These are phyloP conservation scores for Amblyjoppa fuscipennis DNA, from an alignment of 2,888 invertebrate genomes.

Conservation along the genomic window DNA sequence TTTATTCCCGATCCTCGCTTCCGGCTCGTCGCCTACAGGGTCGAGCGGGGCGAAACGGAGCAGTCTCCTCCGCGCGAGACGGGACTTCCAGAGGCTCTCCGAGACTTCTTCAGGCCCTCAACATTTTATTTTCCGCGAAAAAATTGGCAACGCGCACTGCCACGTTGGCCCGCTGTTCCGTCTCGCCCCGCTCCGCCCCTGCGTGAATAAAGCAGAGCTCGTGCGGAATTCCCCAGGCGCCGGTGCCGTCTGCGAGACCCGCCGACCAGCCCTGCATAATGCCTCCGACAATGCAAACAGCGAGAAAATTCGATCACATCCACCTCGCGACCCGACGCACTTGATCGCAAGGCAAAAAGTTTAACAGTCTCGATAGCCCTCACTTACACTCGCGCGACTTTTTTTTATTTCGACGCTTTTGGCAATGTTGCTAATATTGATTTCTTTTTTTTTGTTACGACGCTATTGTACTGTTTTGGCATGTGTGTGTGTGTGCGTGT, in stretches of 20 bases:
- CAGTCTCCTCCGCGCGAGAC: too few relatives aligned
- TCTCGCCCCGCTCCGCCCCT: too few relatives aligned
- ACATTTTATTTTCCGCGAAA: too few relatives aligned
- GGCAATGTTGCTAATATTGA: not conserved
- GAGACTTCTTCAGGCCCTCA: too few relatives aligned
- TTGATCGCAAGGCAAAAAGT: not conserved
- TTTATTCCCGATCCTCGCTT: conserved; percentile 39
- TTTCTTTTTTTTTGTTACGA: not conserved
- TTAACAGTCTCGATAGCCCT: not conserved
- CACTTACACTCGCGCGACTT: not conserved
- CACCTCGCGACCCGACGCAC: not conserved
- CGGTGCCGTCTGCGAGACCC: conserved; percentile 20
- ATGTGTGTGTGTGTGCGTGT: conserved; percentile 19
- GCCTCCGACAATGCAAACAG: conserved; percentile 26
- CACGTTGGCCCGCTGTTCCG: too few relatives aligned
- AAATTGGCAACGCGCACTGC: too few relatives aligned
- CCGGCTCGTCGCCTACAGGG: not conserved
- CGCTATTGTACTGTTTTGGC: conserved; percentile 24
- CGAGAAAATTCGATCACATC: conserved; percentile 29
- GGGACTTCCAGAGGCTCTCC: not conserved
- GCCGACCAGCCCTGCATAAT: conserved; percentile 3
- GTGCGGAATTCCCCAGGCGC: conserved; percentile 52
- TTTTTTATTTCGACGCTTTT: not conserved
- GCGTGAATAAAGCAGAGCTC: not conserved
- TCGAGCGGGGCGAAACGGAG: not conserved